These are phyloP conservation scores for Athalia circularis DNA, from an alignment of 2,888 invertebrate genomes.

Conservation along the genomic window DNA sequence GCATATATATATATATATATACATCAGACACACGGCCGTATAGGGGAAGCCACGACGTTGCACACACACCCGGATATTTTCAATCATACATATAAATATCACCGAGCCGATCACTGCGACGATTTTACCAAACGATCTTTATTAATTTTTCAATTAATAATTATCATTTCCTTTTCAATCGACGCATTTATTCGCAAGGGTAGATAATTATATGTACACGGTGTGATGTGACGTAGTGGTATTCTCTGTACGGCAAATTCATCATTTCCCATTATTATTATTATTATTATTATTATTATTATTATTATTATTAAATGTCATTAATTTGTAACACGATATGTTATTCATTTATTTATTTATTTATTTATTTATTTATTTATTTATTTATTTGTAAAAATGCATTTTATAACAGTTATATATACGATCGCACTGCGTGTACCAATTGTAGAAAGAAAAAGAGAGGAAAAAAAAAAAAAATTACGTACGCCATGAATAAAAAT, in stretches of 20 bases:
- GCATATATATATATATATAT: no score
- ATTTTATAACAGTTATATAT: no score
- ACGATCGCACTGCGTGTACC: no score
- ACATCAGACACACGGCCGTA: slow-evolving; percentile 50
- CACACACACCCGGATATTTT: slow-evolving; percentile 60
- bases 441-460: no score
- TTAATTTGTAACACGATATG: neutral
- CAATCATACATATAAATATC: neutral
- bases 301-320: neutral
- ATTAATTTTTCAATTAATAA: neutral
- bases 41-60: slow-evolving; percentile 62
- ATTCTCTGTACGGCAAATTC: slow-evolving; percentile 50
- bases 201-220: slow-evolving; percentile 41
- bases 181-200: slow-evolving; percentile 48
- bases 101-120: slow-evolving; percentile 2
- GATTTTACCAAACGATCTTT: slow-evolving; percentile 33
- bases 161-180: slow-evolving; percentile 2
- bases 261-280: neutral
- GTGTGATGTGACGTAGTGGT: slow-evolving; percentile 72
- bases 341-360: slow-evolving; percentile 2
- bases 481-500: no score
- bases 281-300: neutral
- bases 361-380: no score
- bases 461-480: neutral
- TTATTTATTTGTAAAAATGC: neutral